phyloP scores from a whole-genome alignment of 2,888 invertebrate species.

The Nemotelus pantherinus region DNA sequence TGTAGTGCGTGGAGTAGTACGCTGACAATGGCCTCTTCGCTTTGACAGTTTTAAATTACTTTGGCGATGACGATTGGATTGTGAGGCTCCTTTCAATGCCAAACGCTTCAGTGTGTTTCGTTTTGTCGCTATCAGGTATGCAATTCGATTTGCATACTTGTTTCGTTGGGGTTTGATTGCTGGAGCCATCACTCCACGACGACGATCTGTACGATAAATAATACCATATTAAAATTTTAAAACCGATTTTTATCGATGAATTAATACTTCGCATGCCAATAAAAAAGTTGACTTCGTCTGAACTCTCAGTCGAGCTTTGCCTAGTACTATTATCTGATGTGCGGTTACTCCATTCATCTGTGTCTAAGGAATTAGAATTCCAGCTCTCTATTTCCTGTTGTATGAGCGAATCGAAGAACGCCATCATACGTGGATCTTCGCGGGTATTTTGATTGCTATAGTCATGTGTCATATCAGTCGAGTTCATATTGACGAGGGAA shows the following conservation, averaged over 20 bases:
- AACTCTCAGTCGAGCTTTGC: constrained; percentile 60
- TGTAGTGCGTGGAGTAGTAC: constrained; percentile 45
- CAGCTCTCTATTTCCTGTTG: constrained; percentile 90
- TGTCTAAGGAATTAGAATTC: constrained; percentile 67
- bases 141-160: constrained; percentile 74
- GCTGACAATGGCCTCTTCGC: constrained; percentile 49
- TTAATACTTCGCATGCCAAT: constrained; percentile 45
- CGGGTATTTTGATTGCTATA: constrained; percentile 86
- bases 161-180: constrained; percentile 61
- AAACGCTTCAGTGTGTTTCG: constrained; percentile 73
- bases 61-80: constrained; percentile 56
- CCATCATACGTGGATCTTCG: constrained; percentile 96
- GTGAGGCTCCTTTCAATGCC: constrained; percentile 68
- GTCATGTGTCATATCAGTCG: constrained; percentile 86
- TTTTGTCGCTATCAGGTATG: constrained; percentile 78
- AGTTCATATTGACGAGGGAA: constrained; percentile 80
- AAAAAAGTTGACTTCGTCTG: constrained; percentile 51
- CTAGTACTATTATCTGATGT: constrained; percentile 56
- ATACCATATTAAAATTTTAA: background rate
- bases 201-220: constrained; percentile 57
- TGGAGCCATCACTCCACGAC: constrained; percentile 63
- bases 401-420: constrained; percentile 93
- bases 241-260: constrained; percentile 14
- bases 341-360: constrained; percentile 52
- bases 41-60: constrained; percentile 49